These are phyloP conservation scores for Apteryx mantelli DNA, from an alignment of 2,113 vertebrate species.

Conservation along the genomic window DNA sequence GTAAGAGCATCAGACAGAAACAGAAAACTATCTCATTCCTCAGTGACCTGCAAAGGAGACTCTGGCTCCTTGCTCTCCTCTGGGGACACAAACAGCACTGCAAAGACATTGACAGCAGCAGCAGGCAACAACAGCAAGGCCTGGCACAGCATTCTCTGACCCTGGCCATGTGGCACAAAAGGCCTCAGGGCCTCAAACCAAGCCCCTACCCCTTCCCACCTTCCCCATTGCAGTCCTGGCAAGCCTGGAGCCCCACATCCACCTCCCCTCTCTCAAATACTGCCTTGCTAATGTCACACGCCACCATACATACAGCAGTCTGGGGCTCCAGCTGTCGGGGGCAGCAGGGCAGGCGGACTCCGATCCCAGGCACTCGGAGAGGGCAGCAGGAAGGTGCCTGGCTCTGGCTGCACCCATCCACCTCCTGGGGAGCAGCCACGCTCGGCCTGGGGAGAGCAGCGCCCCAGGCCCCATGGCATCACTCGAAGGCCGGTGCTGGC, in stretches of 20 bases:
- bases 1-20: not conserved
- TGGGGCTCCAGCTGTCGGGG: constrained; percentile 80
- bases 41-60: not conserved
- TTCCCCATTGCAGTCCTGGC: not conserved
- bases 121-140: too few species aligned
- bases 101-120: rapidly evolving
- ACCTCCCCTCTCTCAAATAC: not conserved
- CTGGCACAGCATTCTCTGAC: not conserved
- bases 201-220: too few species aligned
- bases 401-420: not conserved
- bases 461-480: not conserved
- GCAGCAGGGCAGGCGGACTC: not conserved
- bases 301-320: constrained; percentile 86
- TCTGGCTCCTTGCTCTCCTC: not conserved
- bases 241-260: not conserved
- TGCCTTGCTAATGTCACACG: rapidly evolving
- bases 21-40: not conserved
- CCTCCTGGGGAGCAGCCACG: not conserved
- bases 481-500: constrained; percentile 71
- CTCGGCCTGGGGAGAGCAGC: constrained; percentile 54
- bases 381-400: constrained; percentile 8
- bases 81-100: rapidly evolving
- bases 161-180: not conserved
- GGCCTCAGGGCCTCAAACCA: not conserved
- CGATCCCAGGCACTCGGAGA: not conserved